Percentiles rank a stretch among this genome's conserved stretches.
These are phyloP conservation scores for Frankliniella fusca DNA, from an alignment of 2,888 invertebrate genomes.

Conservation along the genomic window DNA sequence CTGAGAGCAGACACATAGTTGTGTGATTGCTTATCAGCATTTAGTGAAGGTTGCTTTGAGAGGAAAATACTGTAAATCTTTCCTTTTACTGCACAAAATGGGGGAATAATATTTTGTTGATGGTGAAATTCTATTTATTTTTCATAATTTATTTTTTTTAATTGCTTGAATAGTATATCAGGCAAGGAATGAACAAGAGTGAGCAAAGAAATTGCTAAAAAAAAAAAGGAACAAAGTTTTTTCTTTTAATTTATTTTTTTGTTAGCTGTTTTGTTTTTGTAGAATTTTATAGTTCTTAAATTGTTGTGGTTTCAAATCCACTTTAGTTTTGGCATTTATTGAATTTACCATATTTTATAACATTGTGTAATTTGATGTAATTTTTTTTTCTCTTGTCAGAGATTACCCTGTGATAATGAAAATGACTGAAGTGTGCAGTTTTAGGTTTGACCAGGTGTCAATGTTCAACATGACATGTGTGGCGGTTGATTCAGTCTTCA, in stretches of 20 bases:
- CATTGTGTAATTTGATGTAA: slow-evolving; percentile 16
- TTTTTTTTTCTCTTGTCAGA: slow-evolving; percentile 18
- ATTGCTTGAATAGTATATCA: not conserved
- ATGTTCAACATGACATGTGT: not conserved
- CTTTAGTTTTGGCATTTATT: not conserved
- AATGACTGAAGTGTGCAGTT: slow-evolving; percentile 15
- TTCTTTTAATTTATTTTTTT: not conserved
- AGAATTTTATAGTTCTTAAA: not conserved
- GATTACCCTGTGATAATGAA: slow-evolving; percentile 22
- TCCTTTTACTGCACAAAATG: not conserved
- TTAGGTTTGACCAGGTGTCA: slow-evolving; percentile 16
- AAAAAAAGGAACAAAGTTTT: too few relatives aligned
- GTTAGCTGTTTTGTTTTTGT: not conserved
- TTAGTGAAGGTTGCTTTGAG: not conserved
- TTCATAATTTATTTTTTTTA: slow-evolving; percentile 22
- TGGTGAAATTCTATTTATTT: not conserved
- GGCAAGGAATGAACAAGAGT: not conserved
- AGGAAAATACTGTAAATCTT: not conserved
- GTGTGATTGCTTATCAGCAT: not conserved
- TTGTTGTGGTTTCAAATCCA: not conserved
- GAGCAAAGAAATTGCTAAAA: too few relatives aligned
- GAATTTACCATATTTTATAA: not conserved
- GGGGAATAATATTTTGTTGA: not conserved
- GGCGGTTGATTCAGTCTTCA: too few relatives aligned
- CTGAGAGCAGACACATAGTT: not conserved